Conservation (phyloP, 2,113 vertebrate species). For the Ramphastos sulfuratus region DNA sequence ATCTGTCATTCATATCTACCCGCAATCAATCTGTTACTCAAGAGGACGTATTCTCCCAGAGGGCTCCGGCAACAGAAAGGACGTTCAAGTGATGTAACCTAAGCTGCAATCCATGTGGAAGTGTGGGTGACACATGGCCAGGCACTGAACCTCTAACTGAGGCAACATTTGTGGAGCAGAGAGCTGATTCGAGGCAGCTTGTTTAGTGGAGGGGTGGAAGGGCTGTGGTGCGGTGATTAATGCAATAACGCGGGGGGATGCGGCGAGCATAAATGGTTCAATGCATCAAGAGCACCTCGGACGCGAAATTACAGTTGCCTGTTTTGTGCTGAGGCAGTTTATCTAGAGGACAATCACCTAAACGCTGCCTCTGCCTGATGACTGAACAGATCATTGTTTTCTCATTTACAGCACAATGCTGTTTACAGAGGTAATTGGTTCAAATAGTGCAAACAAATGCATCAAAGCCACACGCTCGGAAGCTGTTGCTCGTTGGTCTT, state of each 20-base stretch:
- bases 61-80: constrained; percentile 7
- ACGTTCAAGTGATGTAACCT: neutral
- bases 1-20: neutral
- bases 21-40: neutral
- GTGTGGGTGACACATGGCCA: constrained; percentile 5
- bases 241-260: constrained; percentile 33
- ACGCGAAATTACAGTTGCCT: constrained; percentile 45
- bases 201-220: constrained; percentile 20
- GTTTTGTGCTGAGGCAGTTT: constrained; percentile 38
- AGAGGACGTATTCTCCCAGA: constrained; percentile 21
- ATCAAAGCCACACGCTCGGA: neutral
- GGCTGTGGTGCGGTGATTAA: constrained; percentile 58
- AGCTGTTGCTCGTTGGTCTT: neutral
- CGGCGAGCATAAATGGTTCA: constrained; percentile 29
- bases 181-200: constrained; percentile 30
- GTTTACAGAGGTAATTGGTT: neutral
- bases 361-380: neutral
- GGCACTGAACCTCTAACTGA: constrained; percentile 35
- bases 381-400: constrained; percentile 37
- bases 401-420: constrained; percentile 47
- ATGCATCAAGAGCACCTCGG: constrained; percentile 32
- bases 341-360: constrained; percentile 24
- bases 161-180: constrained; percentile 16
- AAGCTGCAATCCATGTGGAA: constrained; percentile 39
- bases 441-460: constrained; percentile 5